Base-by-base conservation (phyloP, 23 tunicate genomes). In the Clavelina lepadiformis region DNA sequence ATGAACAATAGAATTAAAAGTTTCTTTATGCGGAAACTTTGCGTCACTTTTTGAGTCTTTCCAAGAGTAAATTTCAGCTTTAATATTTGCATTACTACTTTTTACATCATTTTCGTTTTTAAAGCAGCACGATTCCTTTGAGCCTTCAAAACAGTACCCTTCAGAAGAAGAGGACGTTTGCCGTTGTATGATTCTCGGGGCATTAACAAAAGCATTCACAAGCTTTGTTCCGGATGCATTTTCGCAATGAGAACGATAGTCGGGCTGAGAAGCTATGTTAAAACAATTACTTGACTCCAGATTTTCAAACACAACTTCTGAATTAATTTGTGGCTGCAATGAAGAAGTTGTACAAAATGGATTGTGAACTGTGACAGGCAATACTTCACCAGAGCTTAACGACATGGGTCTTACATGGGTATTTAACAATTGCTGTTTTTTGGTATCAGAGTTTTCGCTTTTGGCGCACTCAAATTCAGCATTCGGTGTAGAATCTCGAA, bases 41-140 rank as follows among this genome's bases (percentile, higher is more conserved):
- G 83, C 82, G 31, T 84, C 72, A 20, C 83, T 78, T 41, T 68
- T 73, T 19, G 93, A 78, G 30, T 66, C 61, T 64, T 84, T 83
- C 93, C 93, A 84, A 18, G 72, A 54, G 25, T 76, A 57, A 15
- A 76, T 68, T 15, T 69, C 52, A 0, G 80, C 75, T 53, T 66
- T 74, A 44, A 44, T 41, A 51, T 58, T 74, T 34, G 56, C 35
- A 53, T 33, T 63, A 19, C 71, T 71, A 3, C 73, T 76, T 1
- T 20, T 46, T 0, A 49, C 19, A 0, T 61, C 93, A 23, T 56
- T 63, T 15, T 49, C 61, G 26, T 11, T 29, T 4, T 74, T 76
- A 5, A 68, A 69, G 21, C 50, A 44, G 24, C 74, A 51, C 46
- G 74, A 76, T 21, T 69, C 46, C 28, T 84, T 84, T 20, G 82